A percentile compares a stretch with the other conserved stretches of the same genome.
Evolutionary conservation across 2,113 vertebrate genomes (phyloP).

Genomic region (Bucco capensis): DNA sequence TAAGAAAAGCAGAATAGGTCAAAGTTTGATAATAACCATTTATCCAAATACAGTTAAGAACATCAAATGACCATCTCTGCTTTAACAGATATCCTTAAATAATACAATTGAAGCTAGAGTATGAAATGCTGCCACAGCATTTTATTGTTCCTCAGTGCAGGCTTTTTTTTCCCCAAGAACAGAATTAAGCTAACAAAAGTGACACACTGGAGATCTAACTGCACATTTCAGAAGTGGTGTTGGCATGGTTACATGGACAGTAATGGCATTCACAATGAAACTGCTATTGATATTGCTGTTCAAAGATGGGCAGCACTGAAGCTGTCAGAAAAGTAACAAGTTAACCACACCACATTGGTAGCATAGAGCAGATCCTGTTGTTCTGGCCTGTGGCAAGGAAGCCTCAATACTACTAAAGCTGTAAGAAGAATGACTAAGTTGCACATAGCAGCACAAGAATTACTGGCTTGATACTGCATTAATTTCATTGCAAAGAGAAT

Average conservation of each 20-base stretch:
- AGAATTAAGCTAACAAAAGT: neutral
- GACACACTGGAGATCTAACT: neutral
- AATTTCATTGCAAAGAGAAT: neutral
- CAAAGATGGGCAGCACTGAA: neutral
- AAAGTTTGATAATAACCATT: neutral
- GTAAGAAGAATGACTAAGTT: neutral
- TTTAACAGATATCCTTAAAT: neutral
- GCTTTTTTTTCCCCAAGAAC: neutral
- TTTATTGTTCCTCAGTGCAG: neutral
- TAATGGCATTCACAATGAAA: neutral
- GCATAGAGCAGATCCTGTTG: neutral
- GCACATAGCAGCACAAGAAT: neutral
- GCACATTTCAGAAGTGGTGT: neutral
- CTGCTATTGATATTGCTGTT: neutral
- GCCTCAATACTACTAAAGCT: neutral
- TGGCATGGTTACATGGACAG: rapidly evolving
- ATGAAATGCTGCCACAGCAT: neutral
- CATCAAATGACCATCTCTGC: neutral
- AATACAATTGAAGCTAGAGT: neutral
- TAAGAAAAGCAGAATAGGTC: constrained; percentile 60
- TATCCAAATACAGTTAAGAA: neutral
- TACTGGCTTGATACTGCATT: neutral
- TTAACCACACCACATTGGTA: neutral
- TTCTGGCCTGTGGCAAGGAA: neutral
- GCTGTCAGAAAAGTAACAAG: neutral